A percentile compares a stretch with the other conserved stretches of the same genome.
These are phyloP conservation scores for Paramacrobiotus metropolitanus DNA, from an alignment of 1,140 invertebrate genomes.

Conservation along the genomic window DNA sequence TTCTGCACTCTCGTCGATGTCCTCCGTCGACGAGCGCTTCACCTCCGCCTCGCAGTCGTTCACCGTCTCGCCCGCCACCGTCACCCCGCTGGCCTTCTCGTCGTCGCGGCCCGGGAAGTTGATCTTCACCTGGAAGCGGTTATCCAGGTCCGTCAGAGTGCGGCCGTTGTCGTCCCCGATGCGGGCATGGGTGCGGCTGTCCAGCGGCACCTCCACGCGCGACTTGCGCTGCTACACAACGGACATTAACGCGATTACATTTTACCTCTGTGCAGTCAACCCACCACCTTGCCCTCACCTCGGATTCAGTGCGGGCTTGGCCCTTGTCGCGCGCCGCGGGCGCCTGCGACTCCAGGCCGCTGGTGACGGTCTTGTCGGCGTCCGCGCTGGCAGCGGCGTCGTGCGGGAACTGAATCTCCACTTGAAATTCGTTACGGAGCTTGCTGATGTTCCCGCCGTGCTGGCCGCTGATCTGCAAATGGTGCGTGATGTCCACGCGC, in stretches of 20 bases:
- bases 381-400: too few relatives aligned
- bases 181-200: too few relatives aligned
- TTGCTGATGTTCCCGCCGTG: neutral
- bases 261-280: too few relatives aligned
- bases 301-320: too few relatives aligned
- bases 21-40: neutral
- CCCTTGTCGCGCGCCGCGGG: too few relatives aligned
- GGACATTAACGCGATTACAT: too few relatives aligned
- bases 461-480: neutral
- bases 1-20: conserved; percentile 16
- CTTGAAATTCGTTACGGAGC: neutral
- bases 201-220: too few relatives aligned
- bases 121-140: too few relatives aligned
- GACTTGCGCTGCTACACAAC: too few relatives aligned
- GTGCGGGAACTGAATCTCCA: neutral
- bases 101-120: neutral
- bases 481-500: neutral
- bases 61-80: neutral
- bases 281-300: too few relatives aligned
- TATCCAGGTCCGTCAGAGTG: too few relatives aligned
- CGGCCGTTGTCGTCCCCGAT: neutral
- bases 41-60: too few relatives aligned
- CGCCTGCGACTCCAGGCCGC: neutral
- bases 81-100: neutral
- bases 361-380: neutral